These are phyloP conservation scores for Clunio marinus DNA, from an alignment of 2,888 invertebrate genomes.

Conservation along the genomic window DNA sequence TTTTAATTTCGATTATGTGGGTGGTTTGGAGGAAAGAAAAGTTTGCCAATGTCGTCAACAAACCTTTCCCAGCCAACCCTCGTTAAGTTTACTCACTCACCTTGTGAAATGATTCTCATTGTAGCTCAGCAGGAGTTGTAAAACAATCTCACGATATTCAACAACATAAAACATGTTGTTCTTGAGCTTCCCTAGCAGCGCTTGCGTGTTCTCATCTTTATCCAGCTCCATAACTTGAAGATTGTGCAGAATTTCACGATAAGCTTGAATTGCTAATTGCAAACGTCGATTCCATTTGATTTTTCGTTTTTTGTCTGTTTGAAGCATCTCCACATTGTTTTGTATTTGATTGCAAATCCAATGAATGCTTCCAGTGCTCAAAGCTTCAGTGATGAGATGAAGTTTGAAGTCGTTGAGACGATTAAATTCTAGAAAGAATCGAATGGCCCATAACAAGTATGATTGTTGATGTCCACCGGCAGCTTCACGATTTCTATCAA, in stretches of 20 bases:
- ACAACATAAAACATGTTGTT: conserved; percentile 89
- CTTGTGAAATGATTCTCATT: conserved; percentile 82
- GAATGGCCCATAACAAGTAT: conserved; percentile 89
- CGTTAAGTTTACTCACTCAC: conserved; percentile 52
- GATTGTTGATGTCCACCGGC: conserved; percentile 74
- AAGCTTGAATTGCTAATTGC: conserved; percentile 74
- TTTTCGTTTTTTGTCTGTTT: conserved; percentile 79
- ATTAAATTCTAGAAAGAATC: conserved; percentile 98
- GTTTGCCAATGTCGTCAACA: conserved; percentile 1
- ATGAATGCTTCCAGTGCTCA: conserved; percentile 88
- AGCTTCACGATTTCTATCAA: conserved; percentile 62
- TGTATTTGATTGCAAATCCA: conserved; percentile 67
- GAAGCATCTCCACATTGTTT: conserved; percentile 84
- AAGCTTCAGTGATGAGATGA: conserved; percentile 88
- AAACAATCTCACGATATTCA: conserved; percentile 88
- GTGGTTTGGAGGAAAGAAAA: too few relatives aligned
- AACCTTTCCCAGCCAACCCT: not conserved
- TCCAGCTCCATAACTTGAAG: conserved; percentile 72
- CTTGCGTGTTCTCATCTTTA: conserved; percentile 63
- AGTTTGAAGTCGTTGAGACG: conserved; percentile 80
- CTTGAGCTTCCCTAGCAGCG: conserved; percentile 80
- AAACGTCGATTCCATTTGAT: conserved; percentile 77
- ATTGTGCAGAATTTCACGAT: conserved; percentile 79
- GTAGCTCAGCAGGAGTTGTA: conserved; percentile 74
- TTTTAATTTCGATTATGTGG: too few relatives aligned